Evolutionary conservation across 2,113 vertebrate genomes (phyloP), one percentile per base, ranked within the genome.

Genomic region (Zosterops hypoxanthus): DNA sequence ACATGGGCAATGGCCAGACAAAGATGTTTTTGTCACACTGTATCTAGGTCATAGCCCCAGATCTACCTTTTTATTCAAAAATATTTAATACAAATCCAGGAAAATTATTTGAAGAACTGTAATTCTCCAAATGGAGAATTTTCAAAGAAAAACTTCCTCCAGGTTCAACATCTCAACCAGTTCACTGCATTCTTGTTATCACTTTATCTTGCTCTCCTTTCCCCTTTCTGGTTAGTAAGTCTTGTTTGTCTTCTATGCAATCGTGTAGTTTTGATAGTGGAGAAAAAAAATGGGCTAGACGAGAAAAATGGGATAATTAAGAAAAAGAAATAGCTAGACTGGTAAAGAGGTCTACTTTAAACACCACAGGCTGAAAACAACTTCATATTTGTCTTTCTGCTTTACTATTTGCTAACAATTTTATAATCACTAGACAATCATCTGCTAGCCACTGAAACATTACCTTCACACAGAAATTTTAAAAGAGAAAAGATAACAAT

Each of bases 31-130:
- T 91, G 23, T 89, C 72, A 61, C 18, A 42, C 16, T 0, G 0
- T 56, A 41, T 60, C 36, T 85, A 61, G 65, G n/a, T 86, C 79
- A 82, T 72, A 80, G 61, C 13, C 41, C 5, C 57, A 87, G 50
- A 76, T 5, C 3, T 57, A 76, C 2, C 3, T 76, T 87, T 91
- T 63, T 50, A 83, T 91, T 82, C 1, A 92, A 82, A 91, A 79
- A 33, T 57, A 3, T 61, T 52, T 82, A 76, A 69, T 90, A 77
- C 5, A 90, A 61, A 88, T 76, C n/a, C 22, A 80, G 65, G 10
- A 87, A 69, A 49, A 75, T 78, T 68, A 84, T 87, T 81, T 84
- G 34, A 89, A 82, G 49, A 92, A 55, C 29, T 75, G 34, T 70
- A 94, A 76, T 49, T 84, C 25, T 39, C 12, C 36, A 61, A 61